Percentiles rank a stretch among this genome's conserved stretches.
Conservation (phyloP, 1,140 invertebrate species). For the Wasmannia auropunctata region DNA sequence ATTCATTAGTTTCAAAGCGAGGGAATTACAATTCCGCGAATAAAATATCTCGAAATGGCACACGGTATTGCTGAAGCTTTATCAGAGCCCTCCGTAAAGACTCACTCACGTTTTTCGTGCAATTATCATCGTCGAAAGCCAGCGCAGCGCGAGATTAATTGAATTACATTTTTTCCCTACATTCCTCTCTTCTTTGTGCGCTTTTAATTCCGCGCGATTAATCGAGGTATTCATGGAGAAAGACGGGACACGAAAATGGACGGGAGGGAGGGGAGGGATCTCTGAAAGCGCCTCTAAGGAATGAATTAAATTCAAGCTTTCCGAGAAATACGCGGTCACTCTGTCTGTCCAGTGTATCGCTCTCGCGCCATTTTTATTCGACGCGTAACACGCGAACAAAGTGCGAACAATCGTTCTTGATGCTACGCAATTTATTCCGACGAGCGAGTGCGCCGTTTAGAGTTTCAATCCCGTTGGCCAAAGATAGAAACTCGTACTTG, state of each 20-base stretch:
- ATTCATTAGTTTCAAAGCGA: constrained; percentile 14
- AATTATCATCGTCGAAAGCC: constrained; percentile 43
- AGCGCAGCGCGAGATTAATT: constrained; percentile 25
- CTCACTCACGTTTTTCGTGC: constrained; percentile 31
- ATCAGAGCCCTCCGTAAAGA: background rate
- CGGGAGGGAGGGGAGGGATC: no score
- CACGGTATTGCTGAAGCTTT: background rate
- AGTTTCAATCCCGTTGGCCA: background rate
- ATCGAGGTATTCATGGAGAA: constrained; percentile 24
- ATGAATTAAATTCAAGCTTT: constrained; percentile 51
- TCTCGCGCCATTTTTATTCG: constrained; percentile 32
- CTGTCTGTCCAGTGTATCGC: background rate
- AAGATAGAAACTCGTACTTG: background rate
- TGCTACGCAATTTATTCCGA: constrained; percentile 31
- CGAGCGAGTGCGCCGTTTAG: constrained; percentile 9
- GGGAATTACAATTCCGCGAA: background rate
- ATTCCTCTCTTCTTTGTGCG: background rate
- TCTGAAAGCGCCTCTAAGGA: constrained; percentile 18
- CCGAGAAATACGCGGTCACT: background rate
- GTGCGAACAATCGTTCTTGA: constrained; percentile 28
- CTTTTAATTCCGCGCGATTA: constrained; percentile 53
- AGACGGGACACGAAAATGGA: constrained; percentile 9
- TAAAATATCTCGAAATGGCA: constrained; percentile 8
- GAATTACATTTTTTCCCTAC: constrained; percentile 36
- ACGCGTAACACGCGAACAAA: constrained; percentile 31